Conservation (phyloP, 2,888 invertebrate genomes). For the Ctena decussata region DNA sequence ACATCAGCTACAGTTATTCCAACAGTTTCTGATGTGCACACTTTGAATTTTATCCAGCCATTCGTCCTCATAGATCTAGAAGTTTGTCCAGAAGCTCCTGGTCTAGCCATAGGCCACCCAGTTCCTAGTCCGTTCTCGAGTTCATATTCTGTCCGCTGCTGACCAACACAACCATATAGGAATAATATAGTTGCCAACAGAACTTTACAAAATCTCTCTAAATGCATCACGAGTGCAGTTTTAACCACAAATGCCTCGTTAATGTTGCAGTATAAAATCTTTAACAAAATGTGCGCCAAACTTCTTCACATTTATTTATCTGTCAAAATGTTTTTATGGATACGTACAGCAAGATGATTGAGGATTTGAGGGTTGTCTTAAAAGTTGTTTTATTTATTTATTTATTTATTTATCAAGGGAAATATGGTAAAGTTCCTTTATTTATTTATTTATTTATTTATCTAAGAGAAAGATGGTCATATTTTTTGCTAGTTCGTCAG, state of each 20-base stretch:
- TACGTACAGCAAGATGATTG: background rate
- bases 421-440: too few species aligned
- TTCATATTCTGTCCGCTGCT: conserved; percentile 21
- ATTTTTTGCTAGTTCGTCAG: too few species aligned
- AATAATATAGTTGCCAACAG: background rate
- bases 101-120: conserved; percentile 10
- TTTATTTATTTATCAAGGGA: too few species aligned
- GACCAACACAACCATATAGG: background rate
- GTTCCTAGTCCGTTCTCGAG: conserved; percentile 39
- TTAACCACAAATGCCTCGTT: too few species aligned
- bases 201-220: background rate
- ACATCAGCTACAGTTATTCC: conserved; percentile 10
- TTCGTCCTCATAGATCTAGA: conserved; percentile 40
- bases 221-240: background rate
- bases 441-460: too few species aligned
- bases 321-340: background rate
- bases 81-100: conserved; percentile 29
- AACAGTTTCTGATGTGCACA: conserved; percentile 28
- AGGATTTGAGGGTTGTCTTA: background rate
- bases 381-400: background rate
- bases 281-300: background rate
- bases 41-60: conserved; percentile 27
- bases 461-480: too few species aligned
- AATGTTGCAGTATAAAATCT: too few species aligned
- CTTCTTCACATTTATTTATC: background rate